Conservation (phyloP, 2,113 vertebrate species). For the Phoenicopterus ruber region DNA sequence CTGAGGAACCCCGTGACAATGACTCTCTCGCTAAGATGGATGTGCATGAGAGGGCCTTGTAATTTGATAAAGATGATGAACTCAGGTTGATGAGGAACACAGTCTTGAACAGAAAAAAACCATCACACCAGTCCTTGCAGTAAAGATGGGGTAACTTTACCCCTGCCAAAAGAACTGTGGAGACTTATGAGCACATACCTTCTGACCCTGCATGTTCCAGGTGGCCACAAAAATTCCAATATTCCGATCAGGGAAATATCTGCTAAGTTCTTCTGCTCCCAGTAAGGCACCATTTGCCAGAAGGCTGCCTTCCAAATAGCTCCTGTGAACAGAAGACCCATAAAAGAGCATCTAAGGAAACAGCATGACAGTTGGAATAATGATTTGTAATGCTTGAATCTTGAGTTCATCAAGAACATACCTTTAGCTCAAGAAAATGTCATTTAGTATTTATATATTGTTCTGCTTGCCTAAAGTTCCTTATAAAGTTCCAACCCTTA, state of each 20-base stretch:
- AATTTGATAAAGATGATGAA: neutral
- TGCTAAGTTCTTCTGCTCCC: slow-evolving; percentile 91
- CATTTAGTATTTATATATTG: neutral
- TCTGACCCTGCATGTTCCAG: slow-evolving; percentile 98
- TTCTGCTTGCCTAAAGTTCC: neutral
- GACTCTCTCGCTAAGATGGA: neutral
- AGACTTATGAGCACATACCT: slow-evolving; percentile 68
- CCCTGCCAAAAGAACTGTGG: neutral
- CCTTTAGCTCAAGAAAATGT: neutral
- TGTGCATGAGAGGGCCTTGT: neutral
- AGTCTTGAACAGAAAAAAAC: neutral
- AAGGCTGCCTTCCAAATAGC: slow-evolving; percentile 94
- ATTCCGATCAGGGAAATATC: slow-evolving; percentile 89
- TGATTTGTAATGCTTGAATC: neutral
- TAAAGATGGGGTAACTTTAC: neutral
- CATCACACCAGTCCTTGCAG: neutral
- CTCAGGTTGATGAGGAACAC: neutral
- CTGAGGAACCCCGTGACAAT: neutral
- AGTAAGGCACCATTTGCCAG: slow-evolving; percentile 89
- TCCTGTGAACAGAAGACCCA: slow-evolving; percentile 72
- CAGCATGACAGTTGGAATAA: neutral
- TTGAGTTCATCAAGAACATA: neutral
- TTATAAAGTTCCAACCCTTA: neutral
- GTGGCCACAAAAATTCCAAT: slow-evolving; percentile 88
- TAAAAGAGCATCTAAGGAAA: neutral